These are phyloP conservation scores for Mimas tiliae DNA, from an alignment of 2,888 invertebrate species.

Conservation along the genomic window DNA sequence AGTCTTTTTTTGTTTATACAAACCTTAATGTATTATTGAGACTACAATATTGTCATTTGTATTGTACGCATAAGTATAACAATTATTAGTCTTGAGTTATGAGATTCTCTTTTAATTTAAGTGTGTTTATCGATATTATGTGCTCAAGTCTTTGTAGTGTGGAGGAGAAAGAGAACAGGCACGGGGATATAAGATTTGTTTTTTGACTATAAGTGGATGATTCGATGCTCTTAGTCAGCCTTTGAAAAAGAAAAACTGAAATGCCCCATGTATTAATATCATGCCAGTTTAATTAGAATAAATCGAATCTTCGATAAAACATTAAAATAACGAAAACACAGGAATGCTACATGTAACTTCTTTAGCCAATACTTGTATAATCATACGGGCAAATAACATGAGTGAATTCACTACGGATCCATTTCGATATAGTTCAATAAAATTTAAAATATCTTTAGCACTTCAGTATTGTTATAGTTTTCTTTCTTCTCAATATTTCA, in stretches of 20 bases:
- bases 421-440: too few relatives aligned
- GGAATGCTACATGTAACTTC: too few relatives aligned
- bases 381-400: too few relatives aligned
- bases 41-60: constrained; percentile 43
- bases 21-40: constrained; percentile 68
- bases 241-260: background rate
- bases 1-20: constrained; percentile 72
- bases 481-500: background rate
- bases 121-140: constrained; percentile 28
- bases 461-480: background rate
- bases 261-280: too few relatives aligned
- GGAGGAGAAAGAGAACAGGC: background rate
- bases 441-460: too few relatives aligned
- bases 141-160: background rate
- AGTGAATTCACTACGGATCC: too few relatives aligned
- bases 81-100: constrained; percentile 45
- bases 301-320: too few relatives aligned
- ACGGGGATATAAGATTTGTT: background rate
- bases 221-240: too few relatives aligned
- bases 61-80: constrained; percentile 30
- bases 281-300: too few relatives aligned
- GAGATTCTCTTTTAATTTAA: constrained; percentile 48
- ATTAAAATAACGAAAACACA: too few relatives aligned
- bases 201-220: background rate
- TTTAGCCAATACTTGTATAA: too few relatives aligned